Base-by-base conservation (phyloP, 2,113 vertebrate genomes). In the Indicator indicator region DNA sequence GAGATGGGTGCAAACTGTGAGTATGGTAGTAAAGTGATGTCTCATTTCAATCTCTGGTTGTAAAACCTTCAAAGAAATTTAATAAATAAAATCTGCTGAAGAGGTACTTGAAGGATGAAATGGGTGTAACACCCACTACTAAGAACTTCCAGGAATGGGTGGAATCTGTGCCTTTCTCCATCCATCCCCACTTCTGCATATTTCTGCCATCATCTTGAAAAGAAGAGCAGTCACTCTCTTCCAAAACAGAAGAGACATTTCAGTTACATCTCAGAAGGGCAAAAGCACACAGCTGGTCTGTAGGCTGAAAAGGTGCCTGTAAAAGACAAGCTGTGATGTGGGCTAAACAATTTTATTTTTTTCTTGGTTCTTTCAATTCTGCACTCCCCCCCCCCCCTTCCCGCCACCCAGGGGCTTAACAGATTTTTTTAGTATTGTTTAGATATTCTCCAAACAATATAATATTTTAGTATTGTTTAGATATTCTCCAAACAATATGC, bases 261-360 rank as follows among this genome's bases (percentile, higher is more conserved):
- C 56, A 33, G 21, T 74, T 81, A 42, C 9, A 48, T 56, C 26
- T 72, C 40, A 80, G 52, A 91, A 93, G 75, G 64, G 12, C 82
- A 86, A 94, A 93, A 83, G 79, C 75, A 79, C 85, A 73, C 64
- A 93, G 52, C 63, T 91, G 72, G 3, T 89, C 40, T 74, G 50
- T 91, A 76, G 93, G 82, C 30, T 91, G 60, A 38, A 80, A 74
- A 67, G 52, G 16, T 90, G 21, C 28, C 68, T 77, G n/a, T 76
- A 83, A 89, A 86, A 67, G 78, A 93, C 62, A 83, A 83, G 24
- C 78, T 88, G 82, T 59, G 68, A 86, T 52, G 46, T 74, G 40
- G 52, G 72, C 30, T 83, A 74, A 89, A 56, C 11, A 48, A 14
- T 73, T 90, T 55, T 12, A 42, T 7, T 28, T 88, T 84, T 82